Conservation (phyloP, 2,113 vertebrate species). For the Pyxicephalus adspersus region DNA sequence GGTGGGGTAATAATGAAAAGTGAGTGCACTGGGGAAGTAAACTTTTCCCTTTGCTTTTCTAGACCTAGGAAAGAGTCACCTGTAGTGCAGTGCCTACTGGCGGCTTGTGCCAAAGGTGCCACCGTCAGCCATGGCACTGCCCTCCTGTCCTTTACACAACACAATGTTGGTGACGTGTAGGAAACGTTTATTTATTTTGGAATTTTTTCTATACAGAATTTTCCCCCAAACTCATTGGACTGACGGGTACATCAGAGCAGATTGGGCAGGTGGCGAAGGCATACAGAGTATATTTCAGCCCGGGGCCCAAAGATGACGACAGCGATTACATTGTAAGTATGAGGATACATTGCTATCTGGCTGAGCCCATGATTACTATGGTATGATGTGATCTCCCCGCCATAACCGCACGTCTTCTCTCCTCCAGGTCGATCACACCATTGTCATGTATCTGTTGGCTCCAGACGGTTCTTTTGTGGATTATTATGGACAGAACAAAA, state of each 20-base stretch:
- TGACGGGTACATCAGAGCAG: constrained; percentile 83
- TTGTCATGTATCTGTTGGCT: constrained; percentile 96
- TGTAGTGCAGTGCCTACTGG: no score
- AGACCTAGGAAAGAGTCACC: no score
- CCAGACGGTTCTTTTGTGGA: constrained; percentile 90
- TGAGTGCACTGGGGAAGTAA: no score
- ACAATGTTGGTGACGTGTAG: background rate
- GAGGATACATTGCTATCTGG: background rate
- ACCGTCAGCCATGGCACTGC: background rate
- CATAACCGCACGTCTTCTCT: constrained; percentile 16
- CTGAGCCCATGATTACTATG: background rate
- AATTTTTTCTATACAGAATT: constrained; percentile 77
- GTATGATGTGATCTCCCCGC: background rate
- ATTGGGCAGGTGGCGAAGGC: constrained; percentile 83
- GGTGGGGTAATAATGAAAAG: no score
- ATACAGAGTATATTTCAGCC: constrained; percentile 93
- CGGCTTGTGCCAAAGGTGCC: no score
- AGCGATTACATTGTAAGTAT: constrained; percentile 95
- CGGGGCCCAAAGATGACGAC: constrained; percentile 95
- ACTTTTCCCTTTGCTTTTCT: no score
- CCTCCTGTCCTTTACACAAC: background rate
- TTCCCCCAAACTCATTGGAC: constrained; percentile 89
- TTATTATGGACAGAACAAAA: constrained; percentile 96
- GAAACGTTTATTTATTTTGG: background rate
- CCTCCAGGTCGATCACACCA: constrained; percentile 93